phyloP scores from a whole-genome alignment of 1,140 invertebrate genomes.

The Pantala flavescens region DNA sequence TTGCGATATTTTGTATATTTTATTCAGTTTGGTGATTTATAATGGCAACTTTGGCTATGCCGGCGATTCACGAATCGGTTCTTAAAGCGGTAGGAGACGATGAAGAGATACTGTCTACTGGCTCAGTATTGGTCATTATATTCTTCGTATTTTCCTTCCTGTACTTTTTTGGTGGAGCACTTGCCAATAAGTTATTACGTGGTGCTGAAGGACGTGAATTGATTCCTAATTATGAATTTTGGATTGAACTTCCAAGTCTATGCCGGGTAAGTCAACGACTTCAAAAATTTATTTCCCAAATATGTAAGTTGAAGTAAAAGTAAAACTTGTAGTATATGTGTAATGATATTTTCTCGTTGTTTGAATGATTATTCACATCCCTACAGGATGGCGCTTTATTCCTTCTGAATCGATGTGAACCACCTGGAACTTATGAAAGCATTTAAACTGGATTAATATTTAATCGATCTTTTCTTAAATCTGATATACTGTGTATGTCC shows the following conservation, averaged over 20 bases:
- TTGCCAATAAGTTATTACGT: constrained; percentile 29
- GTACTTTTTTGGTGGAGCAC: constrained; percentile 32
- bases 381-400: background rate
- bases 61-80: background rate
- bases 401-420: background rate
- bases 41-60: background rate
- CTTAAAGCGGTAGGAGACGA: background rate
- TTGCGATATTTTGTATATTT: background rate
- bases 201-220: constrained; percentile 37
- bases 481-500: too few species aligned
- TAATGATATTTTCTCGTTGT: background rate
- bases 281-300: background rate
- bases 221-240: constrained; percentile 37
- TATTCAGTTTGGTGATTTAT: background rate
- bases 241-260: constrained; percentile 32
- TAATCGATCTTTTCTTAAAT: background rate
- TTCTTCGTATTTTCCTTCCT: constrained; percentile 27
- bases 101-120: constrained; percentile 25
- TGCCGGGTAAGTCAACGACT: constrained; percentile 30
- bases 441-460: background rate
- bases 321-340: background rate
- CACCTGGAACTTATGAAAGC: background rate
- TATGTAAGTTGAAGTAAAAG: background rate
- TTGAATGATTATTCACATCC: background rate
- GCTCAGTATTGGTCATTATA: constrained; percentile 30